Conservation (phyloP, 1,140 invertebrate species). For the Asbolus verrucosus region DNA sequence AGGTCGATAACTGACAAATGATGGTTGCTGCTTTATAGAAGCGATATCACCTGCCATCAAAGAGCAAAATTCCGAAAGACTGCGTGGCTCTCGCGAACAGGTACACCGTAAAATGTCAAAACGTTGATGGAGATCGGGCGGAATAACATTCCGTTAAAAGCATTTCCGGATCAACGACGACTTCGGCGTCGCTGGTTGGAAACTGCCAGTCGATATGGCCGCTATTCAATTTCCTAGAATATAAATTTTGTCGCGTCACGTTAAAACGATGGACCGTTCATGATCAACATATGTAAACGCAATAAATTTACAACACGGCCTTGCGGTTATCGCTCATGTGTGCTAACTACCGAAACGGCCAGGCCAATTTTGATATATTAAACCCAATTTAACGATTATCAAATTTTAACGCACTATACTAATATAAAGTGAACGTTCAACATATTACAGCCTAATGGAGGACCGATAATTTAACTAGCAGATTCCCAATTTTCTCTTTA, state of each 20-base stretch:
- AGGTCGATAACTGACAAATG: constrained; percentile 35
- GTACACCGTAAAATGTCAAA: constrained; percentile 52
- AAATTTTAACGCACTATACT: constrained; percentile 25
- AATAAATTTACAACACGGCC: constrained; percentile 44
- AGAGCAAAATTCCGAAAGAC: constrained; percentile 41
- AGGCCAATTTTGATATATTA: constrained; percentile 3
- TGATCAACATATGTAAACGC: constrained; percentile 49
- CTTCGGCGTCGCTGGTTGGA: constrained; percentile 50
- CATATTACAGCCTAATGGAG: constrained; percentile 32
- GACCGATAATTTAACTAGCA: constrained; percentile 35
- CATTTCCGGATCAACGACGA: constrained; percentile 59
- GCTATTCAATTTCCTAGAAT: constrained; percentile 57
- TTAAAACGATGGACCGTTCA: constrained; percentile 47
- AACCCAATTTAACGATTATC: constrained; percentile 34
- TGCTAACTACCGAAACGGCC: not conserved
- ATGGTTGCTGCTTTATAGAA: constrained; percentile 34
- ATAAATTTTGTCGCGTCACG: constrained; percentile 53
- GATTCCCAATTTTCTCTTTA: constrained; percentile 30
- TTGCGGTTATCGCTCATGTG: constrained; percentile 11
- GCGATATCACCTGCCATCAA: constrained; percentile 40
- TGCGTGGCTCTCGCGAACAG: constrained; percentile 35
- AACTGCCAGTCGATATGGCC: constrained; percentile 52
- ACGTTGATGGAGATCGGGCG: constrained; percentile 54
- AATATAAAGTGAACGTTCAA: constrained; percentile 14
- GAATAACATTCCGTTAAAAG: constrained; percentile 60